These are phyloP conservation scores for Bathybates hornii DNA, from an alignment of 2,113 vertebrate species.

Conservation along the genomic window DNA sequence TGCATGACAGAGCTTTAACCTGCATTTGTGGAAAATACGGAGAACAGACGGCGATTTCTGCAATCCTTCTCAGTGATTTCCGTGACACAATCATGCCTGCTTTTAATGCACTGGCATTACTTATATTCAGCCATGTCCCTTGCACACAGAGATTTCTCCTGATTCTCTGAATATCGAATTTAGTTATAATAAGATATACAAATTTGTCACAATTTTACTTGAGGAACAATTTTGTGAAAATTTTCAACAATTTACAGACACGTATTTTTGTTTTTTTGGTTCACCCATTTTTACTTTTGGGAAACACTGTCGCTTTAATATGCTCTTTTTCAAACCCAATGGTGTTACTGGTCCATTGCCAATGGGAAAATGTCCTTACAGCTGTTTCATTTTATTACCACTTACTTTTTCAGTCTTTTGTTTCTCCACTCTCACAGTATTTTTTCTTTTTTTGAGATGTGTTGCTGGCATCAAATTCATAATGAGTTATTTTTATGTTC, in stretches of 20 bases:
- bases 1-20: fast-evolving
- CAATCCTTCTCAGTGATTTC: fast-evolving
- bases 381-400: not conserved
- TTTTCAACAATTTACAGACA: not conserved
- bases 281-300: not conserved
- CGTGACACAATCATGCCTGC: not conserved
- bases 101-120: not conserved
- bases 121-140: not conserved
- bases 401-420: not conserved
- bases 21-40: not conserved
- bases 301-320: fast-evolving
- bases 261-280: not conserved
- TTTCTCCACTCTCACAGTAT: not conserved
- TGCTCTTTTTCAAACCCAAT: not conserved
- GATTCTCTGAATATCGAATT: not conserved
- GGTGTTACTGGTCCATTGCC: not conserved
- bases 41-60: not conserved
- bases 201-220: not conserved
- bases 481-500: not conserved
- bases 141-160: not conserved
- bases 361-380: not conserved
- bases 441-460: not conserved
- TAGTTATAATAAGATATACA: not conserved
- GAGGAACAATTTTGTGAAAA: not conserved
- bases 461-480: not conserved